phyloP scores from a whole-genome alignment of 1,140 invertebrate species.

The Chlorops oryzae region DNA sequence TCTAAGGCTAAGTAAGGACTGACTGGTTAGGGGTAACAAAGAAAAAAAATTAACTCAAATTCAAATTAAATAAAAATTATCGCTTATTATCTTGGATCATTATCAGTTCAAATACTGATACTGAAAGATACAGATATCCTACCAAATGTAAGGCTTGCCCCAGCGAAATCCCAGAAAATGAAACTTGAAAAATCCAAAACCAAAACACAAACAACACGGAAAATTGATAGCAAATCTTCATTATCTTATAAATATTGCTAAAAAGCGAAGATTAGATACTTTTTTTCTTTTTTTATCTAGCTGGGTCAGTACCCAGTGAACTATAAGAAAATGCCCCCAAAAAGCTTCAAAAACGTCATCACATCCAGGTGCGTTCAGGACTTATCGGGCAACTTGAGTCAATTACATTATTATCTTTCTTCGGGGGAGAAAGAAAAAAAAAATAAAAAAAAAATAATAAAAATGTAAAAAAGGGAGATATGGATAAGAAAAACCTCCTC shows the following conservation, averaged over 20 bases:
- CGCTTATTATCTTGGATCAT: constrained; percentile 48
- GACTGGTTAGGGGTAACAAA: too few relatives aligned
- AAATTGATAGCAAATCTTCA: constrained; percentile 48
- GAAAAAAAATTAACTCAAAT: too few relatives aligned
- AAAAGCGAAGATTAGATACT: constrained; percentile 47
- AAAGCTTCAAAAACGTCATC: too few relatives aligned
- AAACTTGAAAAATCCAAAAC: neutral
- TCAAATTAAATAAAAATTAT: constrained; percentile 49
- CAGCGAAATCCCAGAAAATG: constrained; percentile 15
- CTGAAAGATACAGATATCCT: constrained; percentile 46
- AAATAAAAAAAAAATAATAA: too few relatives aligned
- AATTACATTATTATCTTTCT: too few relatives aligned
- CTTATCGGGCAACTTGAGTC: too few relatives aligned
- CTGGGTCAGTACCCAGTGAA: constrained; percentile 45
- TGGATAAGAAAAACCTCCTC: too few relatives aligned
- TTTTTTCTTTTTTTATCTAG: constrained; percentile 48
- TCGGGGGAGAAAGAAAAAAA: too few relatives aligned
- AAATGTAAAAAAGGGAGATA: too few relatives aligned
- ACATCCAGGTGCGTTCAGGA: too few relatives aligned
- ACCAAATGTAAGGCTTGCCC: constrained; percentile 22
- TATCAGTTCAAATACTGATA: constrained; percentile 44
- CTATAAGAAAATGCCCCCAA: too few relatives aligned
- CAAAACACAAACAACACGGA: constrained; percentile 1
- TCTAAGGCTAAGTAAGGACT: too few relatives aligned
- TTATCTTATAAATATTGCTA: constrained; percentile 47